phyloP scores from a whole-genome alignment of 2,888 invertebrate genomes.

The Lumbricus terrestris region DNA sequence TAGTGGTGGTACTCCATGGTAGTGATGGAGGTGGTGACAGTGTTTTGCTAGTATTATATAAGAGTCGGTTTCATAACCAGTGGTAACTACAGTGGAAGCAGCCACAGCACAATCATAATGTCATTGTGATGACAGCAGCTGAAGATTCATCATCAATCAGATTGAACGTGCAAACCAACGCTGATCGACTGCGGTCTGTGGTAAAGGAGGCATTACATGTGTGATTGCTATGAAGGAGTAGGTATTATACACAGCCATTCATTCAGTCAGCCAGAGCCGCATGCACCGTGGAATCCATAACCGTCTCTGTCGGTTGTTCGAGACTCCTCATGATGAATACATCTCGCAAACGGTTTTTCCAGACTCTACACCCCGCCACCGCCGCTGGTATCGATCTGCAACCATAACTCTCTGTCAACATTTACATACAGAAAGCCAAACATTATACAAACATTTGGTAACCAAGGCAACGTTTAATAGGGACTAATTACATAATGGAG shows the following conservation, averaged over 20 bases:
- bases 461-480: neutral
- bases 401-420: neutral
- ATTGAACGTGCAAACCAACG: neutral
- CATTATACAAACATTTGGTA: neutral
- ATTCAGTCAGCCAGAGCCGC: neutral
- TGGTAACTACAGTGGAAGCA: too few species aligned
- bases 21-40: neutral
- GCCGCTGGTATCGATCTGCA: neutral
- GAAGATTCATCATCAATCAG: too few species aligned
- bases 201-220: neutral
- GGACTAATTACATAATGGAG: neutral
- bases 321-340: neutral
- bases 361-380: neutral
- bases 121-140: neutral
- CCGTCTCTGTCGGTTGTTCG: neutral
- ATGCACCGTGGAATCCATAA: neutral
- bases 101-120: neutral
- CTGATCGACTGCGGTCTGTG: neutral
- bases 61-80: too few species aligned
- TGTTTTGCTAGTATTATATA: neutral
- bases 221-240: neutral
- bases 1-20: neutral
- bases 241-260: neutral
- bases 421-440: neutral
- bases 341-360: neutral